Evolutionary conservation across 1,140 invertebrate species (phyloP).

Genomic region (Meloidogyne exigua): DNA sequence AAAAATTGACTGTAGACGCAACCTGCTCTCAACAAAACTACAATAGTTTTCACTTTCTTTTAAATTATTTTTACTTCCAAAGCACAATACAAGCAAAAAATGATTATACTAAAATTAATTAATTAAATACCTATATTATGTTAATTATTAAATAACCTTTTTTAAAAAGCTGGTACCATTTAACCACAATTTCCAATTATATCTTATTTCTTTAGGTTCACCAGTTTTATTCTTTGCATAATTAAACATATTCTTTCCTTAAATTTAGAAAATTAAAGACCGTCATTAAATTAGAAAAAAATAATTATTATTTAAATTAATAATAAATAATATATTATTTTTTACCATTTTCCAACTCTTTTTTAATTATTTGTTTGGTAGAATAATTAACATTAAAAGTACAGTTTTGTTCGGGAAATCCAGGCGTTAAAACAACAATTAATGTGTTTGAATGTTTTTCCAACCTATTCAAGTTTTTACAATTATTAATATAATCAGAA

Average conservation of each 20-base stretch:
- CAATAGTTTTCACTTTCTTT: slow-evolving; percentile 15
- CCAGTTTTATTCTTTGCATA: background rate
- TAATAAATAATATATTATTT: no score
- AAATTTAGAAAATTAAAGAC: background rate
- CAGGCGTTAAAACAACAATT: background rate
- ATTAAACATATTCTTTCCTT: background rate
- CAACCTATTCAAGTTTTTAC: background rate
- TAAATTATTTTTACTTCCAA: background rate
- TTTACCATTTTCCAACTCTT: slow-evolving; percentile 13
- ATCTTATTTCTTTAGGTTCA: background rate
- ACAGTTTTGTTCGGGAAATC: slow-evolving; percentile 12
- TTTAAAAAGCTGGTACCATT: background rate
- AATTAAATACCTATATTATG: no score
- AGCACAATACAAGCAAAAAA: background rate
- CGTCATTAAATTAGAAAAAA: no score
- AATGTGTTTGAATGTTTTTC: background rate
- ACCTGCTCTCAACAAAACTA: slow-evolving; percentile 2
- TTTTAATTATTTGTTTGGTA: slow-evolving; percentile 9
- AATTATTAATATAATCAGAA: background rate
- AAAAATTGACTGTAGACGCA: background rate
- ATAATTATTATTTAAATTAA: background rate
- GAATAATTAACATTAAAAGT: background rate
- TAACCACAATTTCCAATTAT: background rate
- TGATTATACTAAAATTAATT: slow-evolving; percentile 12
- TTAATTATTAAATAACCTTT: background rate